A percentile compares a stretch with the other conserved stretches of the same genome.
Evolutionary conservation across 2,113 vertebrate genomes (phyloP).

Genomic region (Ifrita kowaldi): DNA sequence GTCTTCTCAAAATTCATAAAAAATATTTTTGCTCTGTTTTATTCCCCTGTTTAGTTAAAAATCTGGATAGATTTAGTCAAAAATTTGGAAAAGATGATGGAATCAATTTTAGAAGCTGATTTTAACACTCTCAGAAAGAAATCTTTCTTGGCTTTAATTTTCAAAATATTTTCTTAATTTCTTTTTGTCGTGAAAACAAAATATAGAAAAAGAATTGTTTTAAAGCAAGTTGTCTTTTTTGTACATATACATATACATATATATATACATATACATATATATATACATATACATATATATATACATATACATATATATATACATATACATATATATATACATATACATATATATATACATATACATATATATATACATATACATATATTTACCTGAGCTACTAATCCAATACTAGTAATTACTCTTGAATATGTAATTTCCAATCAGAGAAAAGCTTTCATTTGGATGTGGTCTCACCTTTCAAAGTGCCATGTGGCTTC

Average conservation of each 20-base stretch:
- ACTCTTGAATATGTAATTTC: background rate
- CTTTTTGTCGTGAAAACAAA: background rate
- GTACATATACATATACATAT: no score
- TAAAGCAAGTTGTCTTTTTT: accelerated
- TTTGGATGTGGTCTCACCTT: background rate
- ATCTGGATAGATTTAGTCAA: background rate
- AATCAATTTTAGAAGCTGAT: background rate
- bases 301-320: background rate
- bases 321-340: no score
- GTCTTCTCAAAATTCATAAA: background rate
- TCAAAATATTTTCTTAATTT: background rate
- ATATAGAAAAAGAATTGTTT: background rate
- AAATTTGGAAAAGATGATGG: accelerated
- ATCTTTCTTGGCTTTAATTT: background rate
- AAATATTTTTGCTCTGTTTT: background rate
- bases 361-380: no score
- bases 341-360: background rate
- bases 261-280: no score
- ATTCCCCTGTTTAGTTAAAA: background rate
- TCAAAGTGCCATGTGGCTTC: accelerated
- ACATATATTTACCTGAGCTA: background rate
- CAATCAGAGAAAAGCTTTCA: background rate
- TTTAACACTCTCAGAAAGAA: background rate
- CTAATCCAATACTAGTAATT: background rate
- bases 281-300: background rate